These are phyloP conservation scores for Dilophus febrilis DNA, from an alignment of 2,888 invertebrate genomes.

Conservation along the genomic window DNA sequence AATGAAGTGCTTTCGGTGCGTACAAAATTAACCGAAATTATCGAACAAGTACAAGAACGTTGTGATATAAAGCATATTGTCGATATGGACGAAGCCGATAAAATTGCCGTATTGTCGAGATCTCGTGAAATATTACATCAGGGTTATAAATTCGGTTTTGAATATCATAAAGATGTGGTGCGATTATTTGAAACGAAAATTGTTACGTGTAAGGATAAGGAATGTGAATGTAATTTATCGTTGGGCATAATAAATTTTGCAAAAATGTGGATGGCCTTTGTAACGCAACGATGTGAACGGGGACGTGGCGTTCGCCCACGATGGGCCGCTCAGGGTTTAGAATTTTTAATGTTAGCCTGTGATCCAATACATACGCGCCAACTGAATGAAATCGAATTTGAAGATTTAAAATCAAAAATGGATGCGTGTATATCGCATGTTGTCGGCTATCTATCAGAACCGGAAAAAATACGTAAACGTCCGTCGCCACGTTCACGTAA, in stretches of 20 bases:
- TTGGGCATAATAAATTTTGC: constrained; percentile 50
- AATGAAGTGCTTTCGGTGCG: constrained; percentile 27
- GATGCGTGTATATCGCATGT: constrained; percentile 78
- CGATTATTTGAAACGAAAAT: constrained; percentile 33
- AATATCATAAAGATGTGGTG: constrained; percentile 40
- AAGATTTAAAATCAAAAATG: constrained; percentile 58
- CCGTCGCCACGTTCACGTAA: constrained; percentile 29
- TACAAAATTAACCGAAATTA: constrained; percentile 28
- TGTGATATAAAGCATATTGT: constrained; percentile 22
- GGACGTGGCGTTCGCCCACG: constrained; percentile 65
- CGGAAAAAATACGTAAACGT: constrained; percentile 23
- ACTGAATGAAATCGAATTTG: constrained; percentile 61
- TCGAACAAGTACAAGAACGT: constrained; percentile 23
- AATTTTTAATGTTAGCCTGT: constrained; percentile 70
- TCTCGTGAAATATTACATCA: constrained; percentile 66
- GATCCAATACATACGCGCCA: constrained; percentile 67
- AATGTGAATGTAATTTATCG: constrained; percentile 32
- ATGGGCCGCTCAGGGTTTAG: constrained; percentile 80
- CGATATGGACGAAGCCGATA: constrained; percentile 32
- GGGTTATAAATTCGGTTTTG: constrained; percentile 80
- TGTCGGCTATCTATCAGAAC: constrained; percentile 44
- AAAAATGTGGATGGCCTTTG: constrained; percentile 80
- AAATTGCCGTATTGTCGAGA: constrained; percentile 40
- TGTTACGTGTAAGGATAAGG: constrained; percentile 23
- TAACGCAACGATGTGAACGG: constrained; percentile 64